Evolutionary conservation across 2,113 vertebrate species (phyloP).

Genomic region (Perca flavescens): DNA sequence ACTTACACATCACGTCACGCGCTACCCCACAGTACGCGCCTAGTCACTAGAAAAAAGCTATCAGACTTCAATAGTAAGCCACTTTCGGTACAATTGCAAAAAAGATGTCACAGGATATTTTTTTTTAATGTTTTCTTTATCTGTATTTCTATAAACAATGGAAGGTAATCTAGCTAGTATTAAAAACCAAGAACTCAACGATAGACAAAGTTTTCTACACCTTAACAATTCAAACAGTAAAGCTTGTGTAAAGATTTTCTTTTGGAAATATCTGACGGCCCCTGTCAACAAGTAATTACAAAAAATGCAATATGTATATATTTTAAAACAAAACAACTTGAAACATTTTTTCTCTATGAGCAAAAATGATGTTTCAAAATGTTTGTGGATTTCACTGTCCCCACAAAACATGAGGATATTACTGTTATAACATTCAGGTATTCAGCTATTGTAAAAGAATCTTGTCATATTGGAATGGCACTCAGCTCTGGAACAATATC

Average conservation of each 20-base stretch:
- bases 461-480: constrained; percentile 77
- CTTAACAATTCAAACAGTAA: constrained; percentile 92
- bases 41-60: constrained; percentile 89
- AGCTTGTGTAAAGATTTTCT: constrained; percentile 89
- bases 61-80: constrained; percentile 95
- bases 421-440: constrained; percentile 81
- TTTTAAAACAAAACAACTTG: constrained; percentile 73
- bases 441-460: constrained; percentile 74
- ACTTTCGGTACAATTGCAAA: constrained; percentile 99
- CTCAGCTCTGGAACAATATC: constrained; percentile 64
- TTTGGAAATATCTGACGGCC: constrained; percentile 86
- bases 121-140: constrained; percentile 86
- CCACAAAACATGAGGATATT: constrained; percentile 74
- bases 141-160: constrained; percentile 93
- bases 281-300: constrained; percentile 85
- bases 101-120: constrained; percentile 93
- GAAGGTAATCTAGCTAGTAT: constrained; percentile 90
- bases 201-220: constrained; percentile 91
- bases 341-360: constrained; percentile 71
- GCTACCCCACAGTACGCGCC: constrained; percentile 85
- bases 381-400: constrained; percentile 63
- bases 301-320: constrained; percentile 76
- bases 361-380: constrained; percentile 68
- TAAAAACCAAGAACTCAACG: constrained; percentile 92
- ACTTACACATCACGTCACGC: constrained; percentile 87